Evolutionary conservation across 2,797 vertebrate species (phyloP).

Genomic region (Salarias fasciatus): DNA sequence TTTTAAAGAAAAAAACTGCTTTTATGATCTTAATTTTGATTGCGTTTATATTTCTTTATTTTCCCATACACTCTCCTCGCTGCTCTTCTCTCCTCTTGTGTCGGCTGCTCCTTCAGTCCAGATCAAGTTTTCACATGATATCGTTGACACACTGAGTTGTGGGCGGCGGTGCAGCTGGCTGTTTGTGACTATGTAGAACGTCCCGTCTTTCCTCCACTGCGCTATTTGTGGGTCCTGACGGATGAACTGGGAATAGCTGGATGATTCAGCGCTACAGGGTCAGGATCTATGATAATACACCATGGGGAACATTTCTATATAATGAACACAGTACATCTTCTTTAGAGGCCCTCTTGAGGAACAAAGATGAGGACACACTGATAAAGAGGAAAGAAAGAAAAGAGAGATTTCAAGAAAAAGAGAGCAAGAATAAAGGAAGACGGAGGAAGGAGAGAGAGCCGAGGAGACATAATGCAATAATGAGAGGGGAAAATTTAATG

Average conservation of each 20-base stretch:
- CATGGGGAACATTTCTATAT: conserved; percentile 72
- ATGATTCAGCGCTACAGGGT: conserved; percentile 70
- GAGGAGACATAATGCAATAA: conserved; percentile 36
- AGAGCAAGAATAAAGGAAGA: conserved; percentile 34
- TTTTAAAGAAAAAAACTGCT: too few species aligned
- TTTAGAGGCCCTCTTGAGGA: conserved; percentile 69
- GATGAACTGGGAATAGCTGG: conserved; percentile 57
- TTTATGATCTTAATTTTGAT: not conserved
- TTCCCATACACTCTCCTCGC: conserved; percentile 5
- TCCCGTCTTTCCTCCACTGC: conserved; percentile 31
- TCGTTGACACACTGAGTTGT: conserved; percentile 3
- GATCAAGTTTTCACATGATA: conserved; percentile 29
- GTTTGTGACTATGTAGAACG: too few species aligned
- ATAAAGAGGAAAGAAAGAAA: conserved; percentile 51
- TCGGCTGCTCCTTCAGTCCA: conserved; percentile 6
- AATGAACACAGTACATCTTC: conserved; percentile 77
- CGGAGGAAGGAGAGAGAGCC: conserved; percentile 9
- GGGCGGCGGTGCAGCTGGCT: conserved; percentile 1
- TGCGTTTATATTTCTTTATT: not conserved
- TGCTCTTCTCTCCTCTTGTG: not conserved
- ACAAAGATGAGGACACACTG: conserved; percentile 49
- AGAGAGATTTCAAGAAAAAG: conserved; percentile 45
- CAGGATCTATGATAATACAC: conserved; percentile 74
- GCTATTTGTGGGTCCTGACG: conserved; percentile 62
- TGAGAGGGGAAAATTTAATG: conserved; percentile 61